Conservation (phyloP, 2,113 vertebrate species). For the Bombycilla garrulus region DNA sequence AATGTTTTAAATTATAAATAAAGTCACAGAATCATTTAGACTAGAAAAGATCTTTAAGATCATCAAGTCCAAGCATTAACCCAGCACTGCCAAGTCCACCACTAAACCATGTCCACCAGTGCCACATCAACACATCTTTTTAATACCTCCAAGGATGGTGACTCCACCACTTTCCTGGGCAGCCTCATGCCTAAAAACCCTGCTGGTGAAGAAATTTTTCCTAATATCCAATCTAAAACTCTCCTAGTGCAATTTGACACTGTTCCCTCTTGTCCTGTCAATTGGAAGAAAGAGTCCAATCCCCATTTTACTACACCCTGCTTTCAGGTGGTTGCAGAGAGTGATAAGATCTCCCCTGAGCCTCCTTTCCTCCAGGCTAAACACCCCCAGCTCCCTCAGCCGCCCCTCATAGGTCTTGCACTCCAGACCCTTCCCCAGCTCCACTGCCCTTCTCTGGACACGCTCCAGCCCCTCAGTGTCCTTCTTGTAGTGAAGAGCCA, state of each 20-base stretch:
- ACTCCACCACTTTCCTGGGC: neutral
- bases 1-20: conserved; percentile 14
- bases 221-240: neutral
- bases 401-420: fast-evolving
- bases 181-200: neutral
- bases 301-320: neutral
- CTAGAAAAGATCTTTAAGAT: neutral
- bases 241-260: neutral
- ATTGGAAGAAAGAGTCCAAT: neutral
- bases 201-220: neutral
- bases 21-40: neutral
- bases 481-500: neutral
- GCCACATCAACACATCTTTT: neutral
- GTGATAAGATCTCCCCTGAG: neutral
- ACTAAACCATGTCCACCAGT: neutral
- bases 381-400: neutral
- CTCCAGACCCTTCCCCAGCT: neutral
- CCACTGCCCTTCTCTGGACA: fast-evolving
- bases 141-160: neutral
- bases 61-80: neutral
- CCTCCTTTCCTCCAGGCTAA: neutral
- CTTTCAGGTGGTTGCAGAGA: neutral
- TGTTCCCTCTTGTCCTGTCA: neutral
- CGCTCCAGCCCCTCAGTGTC: fast-evolving
- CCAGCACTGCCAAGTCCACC: neutral